A percentile compares a stretch with the other conserved stretches of the same genome.
Evolutionary conservation across 2,888 invertebrate genomes (phyloP).

Genomic region (Mechanitis mazaeus): DNA sequence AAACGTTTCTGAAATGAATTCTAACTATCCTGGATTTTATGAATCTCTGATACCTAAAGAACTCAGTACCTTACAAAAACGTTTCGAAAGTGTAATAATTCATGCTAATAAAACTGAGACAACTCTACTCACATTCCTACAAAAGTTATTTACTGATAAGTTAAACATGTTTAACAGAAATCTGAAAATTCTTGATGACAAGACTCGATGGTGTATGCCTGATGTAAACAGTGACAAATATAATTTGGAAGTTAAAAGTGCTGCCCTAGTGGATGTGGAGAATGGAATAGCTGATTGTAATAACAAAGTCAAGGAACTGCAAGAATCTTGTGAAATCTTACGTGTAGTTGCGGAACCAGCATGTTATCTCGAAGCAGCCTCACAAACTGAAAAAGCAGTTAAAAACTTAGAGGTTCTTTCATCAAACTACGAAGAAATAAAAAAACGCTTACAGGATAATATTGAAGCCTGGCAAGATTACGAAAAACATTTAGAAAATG

Average conservation of each 20-base stretch:
- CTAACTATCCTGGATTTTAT: constrained; percentile 85
- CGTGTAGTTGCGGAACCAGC: constrained; percentile 85
- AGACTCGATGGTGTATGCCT: constrained; percentile 93
- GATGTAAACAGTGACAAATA: constrained; percentile 93
- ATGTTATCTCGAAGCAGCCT: constrained; percentile 79
- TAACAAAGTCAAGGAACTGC: constrained; percentile 79
- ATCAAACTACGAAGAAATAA: constrained; percentile 81
- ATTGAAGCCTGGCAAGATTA: constrained; percentile 88
- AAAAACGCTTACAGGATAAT: constrained; percentile 80
- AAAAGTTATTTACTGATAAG: constrained; percentile 91
- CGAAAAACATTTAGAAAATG: constrained; percentile 84
- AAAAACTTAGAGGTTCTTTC: constrained; percentile 84
- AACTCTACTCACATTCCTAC: constrained; percentile 86
- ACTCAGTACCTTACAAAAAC: constrained; percentile 87
- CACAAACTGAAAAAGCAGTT: constrained; percentile 82
- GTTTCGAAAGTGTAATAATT: constrained; percentile 85
- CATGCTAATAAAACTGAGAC: constrained; percentile 90
- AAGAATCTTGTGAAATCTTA: constrained; percentile 82
- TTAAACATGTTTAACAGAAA: constrained; percentile 87
- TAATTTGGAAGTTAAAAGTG: constrained; percentile 92
- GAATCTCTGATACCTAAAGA: constrained; percentile 89
- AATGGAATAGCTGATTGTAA: constrained; percentile 84
- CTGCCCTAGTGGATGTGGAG: constrained; percentile 85
- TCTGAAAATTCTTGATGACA: constrained; percentile 88
- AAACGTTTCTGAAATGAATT: constrained; percentile 82